Evolutionary conservation across 2,888 invertebrate genomes (phyloP).

Genomic region (Calameuta pallipes): DNA sequence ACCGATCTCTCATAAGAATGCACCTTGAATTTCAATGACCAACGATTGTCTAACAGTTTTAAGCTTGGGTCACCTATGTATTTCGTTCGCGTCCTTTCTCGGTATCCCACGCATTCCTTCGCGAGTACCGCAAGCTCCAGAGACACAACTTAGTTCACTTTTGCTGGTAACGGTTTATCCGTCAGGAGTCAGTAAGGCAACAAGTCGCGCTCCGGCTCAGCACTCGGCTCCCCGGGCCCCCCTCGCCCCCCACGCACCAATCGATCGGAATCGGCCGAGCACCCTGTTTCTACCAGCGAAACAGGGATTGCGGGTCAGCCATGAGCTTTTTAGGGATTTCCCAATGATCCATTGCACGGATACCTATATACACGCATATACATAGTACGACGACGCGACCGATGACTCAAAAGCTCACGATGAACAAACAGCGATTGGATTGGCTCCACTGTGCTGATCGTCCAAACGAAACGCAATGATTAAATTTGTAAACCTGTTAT

Average conservation of each 20-base stretch:
- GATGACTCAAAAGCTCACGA: not conserved
- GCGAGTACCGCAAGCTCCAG: slow-evolving; percentile 60
- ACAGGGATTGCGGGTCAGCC: not conserved
- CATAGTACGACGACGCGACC: too few species aligned
- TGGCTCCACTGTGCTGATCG: not conserved
- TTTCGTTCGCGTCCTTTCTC: slow-evolving; percentile 27
- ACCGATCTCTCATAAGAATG: not conserved
- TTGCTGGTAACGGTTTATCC: slow-evolving; percentile 61
- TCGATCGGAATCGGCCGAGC: slow-evolving; percentile 7
- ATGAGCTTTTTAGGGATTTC: not conserved
- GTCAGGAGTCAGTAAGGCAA: slow-evolving; percentile 59
- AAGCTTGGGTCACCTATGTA: not conserved
- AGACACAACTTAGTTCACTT: slow-evolving; percentile 61
- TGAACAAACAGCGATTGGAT: not conserved
- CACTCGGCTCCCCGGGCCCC: not conserved
- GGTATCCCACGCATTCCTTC: slow-evolving; percentile 24
- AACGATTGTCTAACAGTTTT: not conserved
- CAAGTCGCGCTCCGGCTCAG: slow-evolving; percentile 38
- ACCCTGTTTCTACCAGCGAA: not conserved
- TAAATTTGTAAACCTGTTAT: not conserved
- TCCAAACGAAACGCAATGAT: not conserved
- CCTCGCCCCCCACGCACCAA: not conserved
- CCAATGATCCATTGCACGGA: not conserved
- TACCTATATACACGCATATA: not conserved
- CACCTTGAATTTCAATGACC: not conserved